Conservation (phyloP, 53 echinoderm and acorn worm genomes). For the Crossaster papposus region DNA sequence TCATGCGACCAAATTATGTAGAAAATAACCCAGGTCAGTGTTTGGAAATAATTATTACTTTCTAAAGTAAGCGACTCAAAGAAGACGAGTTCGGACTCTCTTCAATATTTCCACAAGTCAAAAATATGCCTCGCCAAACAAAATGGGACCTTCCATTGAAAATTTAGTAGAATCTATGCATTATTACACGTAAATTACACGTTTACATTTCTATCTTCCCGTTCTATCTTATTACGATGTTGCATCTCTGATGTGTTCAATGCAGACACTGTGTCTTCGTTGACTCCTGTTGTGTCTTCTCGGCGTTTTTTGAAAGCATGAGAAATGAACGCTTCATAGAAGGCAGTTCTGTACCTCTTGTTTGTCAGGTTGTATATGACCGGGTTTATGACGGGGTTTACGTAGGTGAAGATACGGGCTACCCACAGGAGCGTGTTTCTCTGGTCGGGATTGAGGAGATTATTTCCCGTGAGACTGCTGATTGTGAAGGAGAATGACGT, state of each 20-base stretch:
- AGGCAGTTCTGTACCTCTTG: constrained; percentile 66
- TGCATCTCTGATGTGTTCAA: neutral
- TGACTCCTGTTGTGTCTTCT: neutral
- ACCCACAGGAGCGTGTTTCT: constrained; percentile 12
- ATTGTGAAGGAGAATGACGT: constrained; percentile 70
- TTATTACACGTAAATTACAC: too few species aligned
- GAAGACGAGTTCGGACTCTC: too few species aligned
- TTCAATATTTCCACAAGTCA: too few species aligned
- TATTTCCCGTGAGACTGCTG: constrained; percentile 31
- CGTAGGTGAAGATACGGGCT: constrained; percentile 60
- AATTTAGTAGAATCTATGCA: too few species aligned
- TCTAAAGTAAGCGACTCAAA: too few species aligned
- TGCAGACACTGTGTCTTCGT: constrained; percentile 20
- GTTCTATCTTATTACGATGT: neutral
- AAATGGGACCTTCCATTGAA: too few species aligned
- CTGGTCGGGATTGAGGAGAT: constrained; percentile 43
- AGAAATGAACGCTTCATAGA: constrained; percentile 57
- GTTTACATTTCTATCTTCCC: too few species aligned
- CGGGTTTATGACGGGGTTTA: constrained; percentile 69
- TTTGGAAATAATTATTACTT: too few species aligned
- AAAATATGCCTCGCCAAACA: too few species aligned
- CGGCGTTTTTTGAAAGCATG: neutral
- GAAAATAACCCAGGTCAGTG: too few species aligned
- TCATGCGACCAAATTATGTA: too few species aligned
- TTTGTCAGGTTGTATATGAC: constrained; percentile 72